Percentiles rank a stretch among this genome's conserved stretches.
phyloP scores from a whole-genome alignment of 2,888 invertebrate genomes.

The Gastrophysa polygoni region DNA sequence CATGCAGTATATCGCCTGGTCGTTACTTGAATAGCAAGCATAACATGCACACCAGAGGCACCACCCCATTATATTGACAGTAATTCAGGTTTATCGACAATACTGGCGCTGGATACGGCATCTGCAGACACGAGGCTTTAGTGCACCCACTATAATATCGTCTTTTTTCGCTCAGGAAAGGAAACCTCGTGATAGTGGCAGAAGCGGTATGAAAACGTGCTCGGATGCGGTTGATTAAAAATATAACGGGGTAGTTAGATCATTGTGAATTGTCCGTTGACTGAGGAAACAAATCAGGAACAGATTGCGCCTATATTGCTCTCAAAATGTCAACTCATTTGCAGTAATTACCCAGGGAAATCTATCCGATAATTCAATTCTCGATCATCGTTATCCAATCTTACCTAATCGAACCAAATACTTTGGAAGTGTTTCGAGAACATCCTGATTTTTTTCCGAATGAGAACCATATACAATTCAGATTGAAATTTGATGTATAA shows the following conservation, averaged over 20 bases:
- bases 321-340: too few species aligned
- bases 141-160: slow-evolving; percentile 33
- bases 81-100: slow-evolving; percentile 57
- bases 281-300: too few species aligned
- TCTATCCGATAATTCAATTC: too few species aligned
- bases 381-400: too few species aligned
- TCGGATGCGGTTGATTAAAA: slow-evolving; percentile 12
- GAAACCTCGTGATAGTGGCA: slow-evolving; percentile 8
- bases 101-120: slow-evolving; percentile 51
- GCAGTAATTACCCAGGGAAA: too few species aligned
- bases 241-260: neutral
- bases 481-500: too few species aligned
- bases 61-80: slow-evolving; percentile 53
- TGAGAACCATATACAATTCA: too few species aligned
- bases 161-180: slow-evolving; percentile 19
- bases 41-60: slow-evolving; percentile 43
- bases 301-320: too few species aligned
- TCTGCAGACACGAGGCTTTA: slow-evolving; percentile 48
- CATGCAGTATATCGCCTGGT: slow-evolving; percentile 19
- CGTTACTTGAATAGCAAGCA: slow-evolving; percentile 36
- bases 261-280: too few species aligned
- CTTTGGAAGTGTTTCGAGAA: too few species aligned
- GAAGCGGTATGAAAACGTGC: neutral
- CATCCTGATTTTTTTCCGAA: too few species aligned
- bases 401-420: too few species aligned